phyloP scores from a whole-genome alignment of 1,140 invertebrate genomes.

The Nasonia giraulti region DNA sequence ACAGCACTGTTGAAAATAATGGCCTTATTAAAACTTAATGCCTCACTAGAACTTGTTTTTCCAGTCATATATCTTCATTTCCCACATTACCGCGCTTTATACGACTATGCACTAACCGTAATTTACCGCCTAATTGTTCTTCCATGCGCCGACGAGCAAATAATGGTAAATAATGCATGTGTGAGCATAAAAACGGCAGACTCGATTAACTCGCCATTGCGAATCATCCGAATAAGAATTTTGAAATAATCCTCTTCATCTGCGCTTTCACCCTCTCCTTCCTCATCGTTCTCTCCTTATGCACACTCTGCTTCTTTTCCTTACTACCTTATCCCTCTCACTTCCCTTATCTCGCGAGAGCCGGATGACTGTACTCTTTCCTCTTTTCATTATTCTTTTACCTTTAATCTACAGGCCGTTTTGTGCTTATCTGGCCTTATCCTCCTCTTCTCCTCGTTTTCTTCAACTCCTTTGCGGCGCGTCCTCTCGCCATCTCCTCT shows the following conservation, averaged over 20 bases:
- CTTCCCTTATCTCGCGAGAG: constrained; percentile 25
- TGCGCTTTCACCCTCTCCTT: background rate
- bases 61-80: no score
- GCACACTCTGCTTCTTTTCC: constrained; percentile 10
- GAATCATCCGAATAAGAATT: no score
- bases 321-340: constrained; percentile 30
- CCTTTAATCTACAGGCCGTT: constrained; percentile 44
- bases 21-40: no score
- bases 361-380: constrained; percentile 37
- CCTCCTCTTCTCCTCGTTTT: constrained; percentile 30
- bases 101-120: no score
- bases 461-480: constrained; percentile 33
- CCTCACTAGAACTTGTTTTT: no score
- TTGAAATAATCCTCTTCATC: background rate
- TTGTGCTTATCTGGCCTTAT: constrained; percentile 45
- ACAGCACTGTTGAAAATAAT: no score
- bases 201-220: no score
- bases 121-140: no score
- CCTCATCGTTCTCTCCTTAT: constrained; percentile 19
- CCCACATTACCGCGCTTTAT: no score
- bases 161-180: no score
- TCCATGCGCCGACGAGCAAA: no score
- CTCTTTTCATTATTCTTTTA: constrained; percentile 48
- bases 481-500: background rate
- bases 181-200: no score